Evolutionary conservation across 2,797 vertebrate species (phyloP).

Genomic region (Chiroxiphia lanceolata): DNA sequence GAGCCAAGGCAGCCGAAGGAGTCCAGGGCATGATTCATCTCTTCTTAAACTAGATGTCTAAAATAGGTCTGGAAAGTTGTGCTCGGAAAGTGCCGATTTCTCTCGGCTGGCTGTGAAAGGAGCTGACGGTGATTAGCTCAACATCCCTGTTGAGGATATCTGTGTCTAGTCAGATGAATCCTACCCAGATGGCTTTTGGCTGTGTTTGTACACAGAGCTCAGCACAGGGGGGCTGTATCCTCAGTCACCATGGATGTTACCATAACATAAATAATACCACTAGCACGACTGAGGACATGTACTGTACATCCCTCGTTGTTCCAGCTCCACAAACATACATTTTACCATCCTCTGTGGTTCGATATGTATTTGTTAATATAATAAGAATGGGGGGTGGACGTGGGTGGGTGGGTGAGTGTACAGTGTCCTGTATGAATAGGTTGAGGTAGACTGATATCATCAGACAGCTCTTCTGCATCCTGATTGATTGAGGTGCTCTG

Average conservation of each 20-base stretch:
- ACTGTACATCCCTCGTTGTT: neutral
- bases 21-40: conserved; percentile 51
- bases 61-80: conserved; percentile 56
- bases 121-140: conserved; percentile 34
- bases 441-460: conserved; percentile 43
- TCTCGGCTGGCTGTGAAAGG: conserved; percentile 35
- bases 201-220: conserved; percentile 42
- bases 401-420: neutral
- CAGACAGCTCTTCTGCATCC: conserved; percentile 35
- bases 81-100: neutral
- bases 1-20: conserved; percentile 13
- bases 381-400: rapidly evolving
- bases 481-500: conserved; percentile 64
- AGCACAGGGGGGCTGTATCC: neutral
- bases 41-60: conserved; percentile 10
- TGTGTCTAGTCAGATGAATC: neutral
- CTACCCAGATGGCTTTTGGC: conserved; percentile 42
- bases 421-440: neutral
- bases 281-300: neutral
- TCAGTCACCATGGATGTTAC: neutral
- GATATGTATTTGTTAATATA: neutral
- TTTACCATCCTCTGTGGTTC: neutral
- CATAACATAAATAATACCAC: neutral
- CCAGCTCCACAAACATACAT: neutral
- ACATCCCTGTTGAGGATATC: conserved; percentile 12